These are phyloP conservation scores for Agrilus planipennis DNA, from an alignment of 1,140 invertebrate genomes.

Conservation along the genomic window DNA sequence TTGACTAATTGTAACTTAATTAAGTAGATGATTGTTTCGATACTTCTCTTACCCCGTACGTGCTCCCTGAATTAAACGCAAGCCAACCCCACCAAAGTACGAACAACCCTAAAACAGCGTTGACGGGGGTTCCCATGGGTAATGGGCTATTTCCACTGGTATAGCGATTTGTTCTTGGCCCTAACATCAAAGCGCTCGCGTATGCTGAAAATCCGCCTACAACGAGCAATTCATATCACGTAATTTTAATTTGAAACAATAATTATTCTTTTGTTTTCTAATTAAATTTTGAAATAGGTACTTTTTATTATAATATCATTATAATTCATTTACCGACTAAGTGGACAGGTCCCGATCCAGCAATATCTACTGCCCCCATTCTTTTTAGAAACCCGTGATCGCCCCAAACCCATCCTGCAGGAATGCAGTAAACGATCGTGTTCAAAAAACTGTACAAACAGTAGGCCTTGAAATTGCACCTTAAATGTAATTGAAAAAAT, in stretches of 20 bases:
- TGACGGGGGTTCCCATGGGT: slow-evolving; percentile 78
- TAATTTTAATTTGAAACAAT: background rate
- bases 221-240: slow-evolving; percentile 6
- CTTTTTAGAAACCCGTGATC: slow-evolving; percentile 72
- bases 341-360: slow-evolving; percentile 86
- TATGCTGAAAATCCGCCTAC: slow-evolving; percentile 55
- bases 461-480: slow-evolving; percentile 83
- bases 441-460: slow-evolving; percentile 83
- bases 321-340: slow-evolving; percentile 62
- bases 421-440: slow-evolving; percentile 82
- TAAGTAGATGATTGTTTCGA: background rate
- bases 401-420: slow-evolving; percentile 88
- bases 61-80: slow-evolving; percentile 87
- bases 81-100: slow-evolving; percentile 94
- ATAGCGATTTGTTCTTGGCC: slow-evolving; percentile 78
- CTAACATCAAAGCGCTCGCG: slow-evolving; percentile 80
- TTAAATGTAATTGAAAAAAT: slow-evolving; percentile 19
- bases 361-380: slow-evolving; percentile 76
- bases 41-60: slow-evolving; percentile 52
- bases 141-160: slow-evolving; percentile 60
- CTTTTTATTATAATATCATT: background rate
- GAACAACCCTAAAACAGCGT: slow-evolving; percentile 83
- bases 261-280: background rate
- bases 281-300: background rate
- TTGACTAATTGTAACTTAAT: background rate